phyloP scores from a whole-genome alignment of 2,113 vertebrate species.

The Chionodraco myersi region DNA sequence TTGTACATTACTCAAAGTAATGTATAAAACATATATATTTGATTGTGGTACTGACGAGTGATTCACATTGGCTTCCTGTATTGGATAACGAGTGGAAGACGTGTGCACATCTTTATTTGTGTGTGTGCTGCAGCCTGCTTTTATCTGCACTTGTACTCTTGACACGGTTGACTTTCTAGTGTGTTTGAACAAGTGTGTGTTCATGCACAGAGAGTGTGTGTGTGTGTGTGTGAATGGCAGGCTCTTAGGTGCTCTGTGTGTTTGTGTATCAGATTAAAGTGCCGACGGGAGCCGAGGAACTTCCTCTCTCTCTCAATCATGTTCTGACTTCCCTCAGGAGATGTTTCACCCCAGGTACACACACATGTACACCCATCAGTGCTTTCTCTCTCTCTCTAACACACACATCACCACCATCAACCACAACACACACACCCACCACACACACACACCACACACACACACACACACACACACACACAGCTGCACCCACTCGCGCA shows the following conservation, averaged over 20 bases:
- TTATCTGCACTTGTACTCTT: slow-evolving; percentile 9
- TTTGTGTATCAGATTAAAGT: slow-evolving; percentile 77
- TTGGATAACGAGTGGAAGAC: too few relatives aligned
- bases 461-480: slow-evolving; percentile 20
- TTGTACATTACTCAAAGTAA: too few relatives aligned
- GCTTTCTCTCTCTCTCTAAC: neutral
- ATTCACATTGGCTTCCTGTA: too few relatives aligned
- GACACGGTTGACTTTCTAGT: slow-evolving; percentile 26
- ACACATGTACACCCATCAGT: slow-evolving; percentile 51
- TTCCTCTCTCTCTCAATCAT: slow-evolving; percentile 52
- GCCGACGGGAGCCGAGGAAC: slow-evolving; percentile 53
- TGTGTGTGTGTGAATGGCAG: slow-evolving; percentile 57
- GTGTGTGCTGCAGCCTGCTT: neutral
- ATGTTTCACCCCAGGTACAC: slow-evolving; percentile 47
- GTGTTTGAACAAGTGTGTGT: slow-evolving; percentile 45
- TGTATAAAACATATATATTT: too few relatives aligned
- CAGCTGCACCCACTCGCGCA: slow-evolving; percentile 28
- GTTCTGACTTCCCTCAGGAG: slow-evolving; percentile 41
- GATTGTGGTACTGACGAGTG: too few relatives aligned
- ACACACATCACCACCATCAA: too few relatives aligned
- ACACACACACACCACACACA: slow-evolving; percentile 1
- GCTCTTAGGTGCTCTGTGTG: slow-evolving; percentile 65
- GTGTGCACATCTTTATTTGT: too few relatives aligned
- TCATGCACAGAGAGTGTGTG: slow-evolving; percentile 3
- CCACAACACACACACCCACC: too few relatives aligned